Evolutionary conservation across 1,140 invertebrate genomes (phyloP), one percentile per base, ranked within the genome.

Genomic region (Zelostemma sp.): DNA sequence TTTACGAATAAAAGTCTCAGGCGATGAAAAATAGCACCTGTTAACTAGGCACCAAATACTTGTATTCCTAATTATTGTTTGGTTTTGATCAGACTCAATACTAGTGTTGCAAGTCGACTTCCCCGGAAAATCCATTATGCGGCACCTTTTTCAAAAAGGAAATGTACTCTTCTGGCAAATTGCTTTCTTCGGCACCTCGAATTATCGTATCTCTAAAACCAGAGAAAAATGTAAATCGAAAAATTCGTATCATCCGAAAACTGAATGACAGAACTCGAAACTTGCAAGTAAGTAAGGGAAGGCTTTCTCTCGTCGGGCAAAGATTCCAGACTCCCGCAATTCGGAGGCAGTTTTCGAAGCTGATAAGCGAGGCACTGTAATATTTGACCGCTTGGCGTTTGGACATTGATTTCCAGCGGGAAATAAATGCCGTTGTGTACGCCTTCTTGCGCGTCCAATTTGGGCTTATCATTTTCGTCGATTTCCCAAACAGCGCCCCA

Each of bases 401-500:
- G 64, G 16, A 94, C 83, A 19, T 88, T 80, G 1, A 93, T 89
- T 40, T 86, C 82, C 65, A 92, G 81, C 18, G 89, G 82, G 77
- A 88, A 87, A 76, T 95, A 95, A 59, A 92, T 86, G 35, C 90
- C 88, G 16, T 87, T 76, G 18, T 88, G 81, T 1, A 94, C 92
- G 54, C 91, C 91, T 89, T 94, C 93, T 86, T 95, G 93, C 56
- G 80, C 82, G 77, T 95, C 93, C 46, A 96, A 85, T 75, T 86
- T 80, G 2, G 81, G 65, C 74, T 91, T 83, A 74, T 95, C 88
- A 28, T 80, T 78, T 12, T 86, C 85, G 67, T 90, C 80, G 50
- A 95, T 80, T 84, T 91, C 88, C 93, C 93, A 96, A 41, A 96
- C 79, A 31, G 91, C 90, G 31, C 94, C 94, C 91, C 92, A 95